These are phyloP conservation scores for Drosophila mettleri DNA, from an alignment of 2,888 invertebrate species.

Conservation along the genomic window DNA sequence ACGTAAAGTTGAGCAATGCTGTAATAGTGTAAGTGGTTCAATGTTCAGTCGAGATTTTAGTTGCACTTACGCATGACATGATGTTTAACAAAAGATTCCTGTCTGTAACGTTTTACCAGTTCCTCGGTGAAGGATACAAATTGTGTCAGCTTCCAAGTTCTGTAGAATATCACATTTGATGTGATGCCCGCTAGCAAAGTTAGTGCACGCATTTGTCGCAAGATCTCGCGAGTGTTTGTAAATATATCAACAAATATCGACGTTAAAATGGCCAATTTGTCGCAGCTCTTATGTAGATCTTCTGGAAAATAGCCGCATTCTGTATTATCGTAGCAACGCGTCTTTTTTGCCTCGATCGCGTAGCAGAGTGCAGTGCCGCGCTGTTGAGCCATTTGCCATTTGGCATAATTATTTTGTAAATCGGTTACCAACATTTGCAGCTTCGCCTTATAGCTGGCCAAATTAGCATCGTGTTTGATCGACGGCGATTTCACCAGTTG, in stretches of 20 bases:
- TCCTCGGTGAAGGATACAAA: slow-evolving; percentile 71
- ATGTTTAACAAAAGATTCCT: slow-evolving; percentile 76
- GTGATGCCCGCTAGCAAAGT: slow-evolving; percentile 63
- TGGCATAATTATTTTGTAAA: slow-evolving; percentile 74
- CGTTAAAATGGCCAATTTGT: slow-evolving; percentile 79
- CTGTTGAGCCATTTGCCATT: slow-evolving; percentile 83
- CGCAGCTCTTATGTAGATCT: slow-evolving; percentile 70
- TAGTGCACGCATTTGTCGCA: slow-evolving; percentile 76
- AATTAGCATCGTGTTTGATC: slow-evolving; percentile 54
- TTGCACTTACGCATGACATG: slow-evolving; percentile 74
- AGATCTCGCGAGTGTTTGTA: slow-evolving; percentile 61
- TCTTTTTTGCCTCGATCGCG: slow-evolving; percentile 82
- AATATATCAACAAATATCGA: slow-evolving; percentile 80
- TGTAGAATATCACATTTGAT: slow-evolving; percentile 68
- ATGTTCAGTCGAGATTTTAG: neutral
- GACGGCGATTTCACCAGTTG: slow-evolving; percentile 53
- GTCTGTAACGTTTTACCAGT: slow-evolving; percentile 66
- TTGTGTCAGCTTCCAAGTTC: slow-evolving; percentile 80
- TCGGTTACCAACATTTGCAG: slow-evolving; percentile 69
- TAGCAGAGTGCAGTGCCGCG: slow-evolving; percentile 80
- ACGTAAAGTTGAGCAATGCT: neutral
- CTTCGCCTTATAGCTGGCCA: slow-evolving; percentile 65
- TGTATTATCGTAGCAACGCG: slow-evolving; percentile 64
- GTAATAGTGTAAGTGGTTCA: neutral
- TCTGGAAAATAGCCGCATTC: slow-evolving; percentile 62